These are phyloP conservation scores for Polymixis lichenea DNA, from an alignment of 2,888 invertebrate species.

Conservation along the genomic window DNA sequence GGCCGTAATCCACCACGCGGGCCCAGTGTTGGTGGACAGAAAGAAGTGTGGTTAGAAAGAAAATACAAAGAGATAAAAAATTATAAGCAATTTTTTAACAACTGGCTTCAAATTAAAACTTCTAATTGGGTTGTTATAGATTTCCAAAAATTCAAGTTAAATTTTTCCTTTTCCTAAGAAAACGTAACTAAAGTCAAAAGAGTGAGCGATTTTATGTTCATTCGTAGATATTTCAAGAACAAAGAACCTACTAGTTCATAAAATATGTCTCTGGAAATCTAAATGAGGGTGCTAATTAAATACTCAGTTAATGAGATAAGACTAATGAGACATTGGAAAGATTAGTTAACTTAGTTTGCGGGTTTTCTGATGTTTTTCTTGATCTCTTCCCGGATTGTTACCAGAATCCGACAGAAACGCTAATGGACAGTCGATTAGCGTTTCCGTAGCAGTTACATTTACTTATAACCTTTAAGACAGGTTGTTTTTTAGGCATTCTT, in stretches of 20 bases:
- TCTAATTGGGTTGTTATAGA: background rate
- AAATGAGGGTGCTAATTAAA: conserved; percentile 44
- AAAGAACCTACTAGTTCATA: conserved; percentile 23
- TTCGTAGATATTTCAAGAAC: conserved; percentile 8
- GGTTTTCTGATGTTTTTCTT: conserved; percentile 2
- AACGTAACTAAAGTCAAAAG: conserved; percentile 4
- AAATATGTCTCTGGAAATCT: conserved; percentile 27
- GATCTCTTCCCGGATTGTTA: background rate
- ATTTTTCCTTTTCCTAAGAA: background rate
- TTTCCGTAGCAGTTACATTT: too few relatives aligned
- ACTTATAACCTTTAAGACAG: background rate
- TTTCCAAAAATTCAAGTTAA: background rate
- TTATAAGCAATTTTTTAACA: background rate
- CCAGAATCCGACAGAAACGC: background rate
- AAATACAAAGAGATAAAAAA: background rate
- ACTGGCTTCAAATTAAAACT: background rate
- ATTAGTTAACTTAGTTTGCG: conserved; percentile 18
- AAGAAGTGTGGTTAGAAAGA: too few relatives aligned
- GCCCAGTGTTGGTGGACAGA: too few relatives aligned
- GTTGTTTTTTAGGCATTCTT: background rate
- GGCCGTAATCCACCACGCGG: too few relatives aligned
- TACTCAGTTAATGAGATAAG: conserved; percentile 32
- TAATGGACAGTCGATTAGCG: too few relatives aligned
- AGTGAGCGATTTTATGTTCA: conserved; percentile 47
- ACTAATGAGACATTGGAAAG: conserved; percentile 39